These are phyloP conservation scores for Albula goreensis DNA, from an alignment of 2,113 vertebrate species.

Conservation along the genomic window DNA sequence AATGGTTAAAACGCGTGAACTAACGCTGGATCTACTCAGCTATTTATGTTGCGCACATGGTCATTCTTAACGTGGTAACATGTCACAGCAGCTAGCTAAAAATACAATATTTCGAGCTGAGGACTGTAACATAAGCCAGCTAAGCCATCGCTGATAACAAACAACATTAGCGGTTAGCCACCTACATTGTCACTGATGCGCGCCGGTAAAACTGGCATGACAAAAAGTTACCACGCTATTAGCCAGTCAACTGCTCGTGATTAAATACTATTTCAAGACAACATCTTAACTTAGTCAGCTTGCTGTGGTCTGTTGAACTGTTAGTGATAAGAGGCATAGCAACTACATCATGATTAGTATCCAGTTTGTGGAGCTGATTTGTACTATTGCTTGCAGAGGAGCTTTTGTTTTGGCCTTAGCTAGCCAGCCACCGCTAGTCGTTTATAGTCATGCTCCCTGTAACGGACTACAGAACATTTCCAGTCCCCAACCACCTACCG, in stretches of 20 bases:
- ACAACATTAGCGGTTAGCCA: not conserved
- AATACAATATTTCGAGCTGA: not conserved
- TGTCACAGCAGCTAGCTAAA: not conserved
- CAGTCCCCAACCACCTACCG: not conserved
- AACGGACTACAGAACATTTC: not conserved
- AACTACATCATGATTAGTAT: not conserved
- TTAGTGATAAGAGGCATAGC: not conserved
- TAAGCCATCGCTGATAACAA: not conserved
- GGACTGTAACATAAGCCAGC: not conserved
- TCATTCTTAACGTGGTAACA: not conserved
- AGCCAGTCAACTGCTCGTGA: not conserved
- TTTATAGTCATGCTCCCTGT: not conserved
- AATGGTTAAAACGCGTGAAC: not conserved
- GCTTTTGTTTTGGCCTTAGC: not conserved
- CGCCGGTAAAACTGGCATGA: not conserved
- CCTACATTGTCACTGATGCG: not conserved
- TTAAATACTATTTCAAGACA: not conserved
- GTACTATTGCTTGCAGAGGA: not conserved
- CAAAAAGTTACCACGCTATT: not conserved
- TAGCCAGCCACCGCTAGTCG: not conserved
- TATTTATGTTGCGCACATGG: not conserved
- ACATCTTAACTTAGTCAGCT: not conserved
- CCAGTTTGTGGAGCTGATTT: not conserved
- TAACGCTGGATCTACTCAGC: not conserved
- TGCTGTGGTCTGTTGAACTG: not conserved